A percentile compares a stretch with the other conserved stretches of the same genome.
Evolutionary conservation across 2,113 vertebrate species (phyloP).

Genomic region (Plestiodon gilberti): DNA sequence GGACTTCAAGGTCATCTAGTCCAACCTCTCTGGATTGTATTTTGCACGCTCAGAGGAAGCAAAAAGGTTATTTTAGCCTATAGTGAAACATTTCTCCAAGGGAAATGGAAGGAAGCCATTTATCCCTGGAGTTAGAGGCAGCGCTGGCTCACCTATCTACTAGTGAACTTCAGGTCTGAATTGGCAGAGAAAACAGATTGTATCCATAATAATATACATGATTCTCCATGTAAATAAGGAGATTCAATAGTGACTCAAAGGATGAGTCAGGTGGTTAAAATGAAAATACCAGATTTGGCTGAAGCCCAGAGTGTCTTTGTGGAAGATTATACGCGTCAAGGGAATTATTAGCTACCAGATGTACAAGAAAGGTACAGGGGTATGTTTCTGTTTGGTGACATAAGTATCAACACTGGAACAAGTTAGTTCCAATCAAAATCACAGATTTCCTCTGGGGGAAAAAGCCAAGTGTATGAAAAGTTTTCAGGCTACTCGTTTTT

Average conservation of each 20-base stretch:
- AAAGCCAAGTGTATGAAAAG: neutral
- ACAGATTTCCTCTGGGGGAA: conserved; percentile 3
- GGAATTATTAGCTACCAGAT: conserved; percentile 42
- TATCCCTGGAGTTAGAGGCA: neutral
- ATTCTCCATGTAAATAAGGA: neutral
- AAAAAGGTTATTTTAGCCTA: neutral
- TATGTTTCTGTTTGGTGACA: conserved; percentile 30
- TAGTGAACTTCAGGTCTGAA: neutral
- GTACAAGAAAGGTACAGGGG: neutral
- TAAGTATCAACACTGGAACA: neutral
- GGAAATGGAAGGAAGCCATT: neutral
- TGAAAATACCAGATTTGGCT: conserved; percentile 45
- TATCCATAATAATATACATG: neutral
- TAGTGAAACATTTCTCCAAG: neutral
- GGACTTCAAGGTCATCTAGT: neutral
- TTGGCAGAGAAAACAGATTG: neutral
- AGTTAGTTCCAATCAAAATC: conserved; percentile 8
- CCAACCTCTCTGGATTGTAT: neutral
- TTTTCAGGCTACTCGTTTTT: neutral
- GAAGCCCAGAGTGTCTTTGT: conserved; percentile 11
- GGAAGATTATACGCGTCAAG: conserved; percentile 16
- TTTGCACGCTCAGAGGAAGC: neutral
- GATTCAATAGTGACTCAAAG: conserved; percentile 9
- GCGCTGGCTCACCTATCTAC: fast-evolving
- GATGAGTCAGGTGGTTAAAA: conserved; percentile 35